Evolutionary conservation across 2,888 invertebrate genomes (phyloP), one percentile per base, ranked within the genome.

Genomic region (Beris chalybata): DNA sequence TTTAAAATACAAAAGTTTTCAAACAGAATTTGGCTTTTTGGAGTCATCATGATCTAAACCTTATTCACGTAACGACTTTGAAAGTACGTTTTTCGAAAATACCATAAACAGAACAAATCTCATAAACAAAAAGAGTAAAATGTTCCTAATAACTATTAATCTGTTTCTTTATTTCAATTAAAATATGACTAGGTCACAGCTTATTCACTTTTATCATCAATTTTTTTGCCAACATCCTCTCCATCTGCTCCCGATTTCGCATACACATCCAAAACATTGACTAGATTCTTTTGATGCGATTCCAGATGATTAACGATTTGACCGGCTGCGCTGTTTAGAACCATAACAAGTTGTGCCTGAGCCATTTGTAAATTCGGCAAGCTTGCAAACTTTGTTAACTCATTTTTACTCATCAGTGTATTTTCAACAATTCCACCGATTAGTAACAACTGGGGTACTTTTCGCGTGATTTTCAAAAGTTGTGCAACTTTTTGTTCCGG

Each of bases 381-480:
- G 74, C 83, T 80, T 66, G 89, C 87, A 72, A 86, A 90, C 71
- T 85, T 82, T 31, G 88, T 74, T 38, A 93, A 80, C 73, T 92
- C 89, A 75, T 88, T 88, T 71, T 85, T 85, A 69, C 85, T 89
- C 71, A 93, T 73, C 32, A 92, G 78, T 66, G 82, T 84, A 55
- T 87, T 87, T 73, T 93, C 87, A 59, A 89, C 83, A 68, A 92
- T 86, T n/a, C 88, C 92, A 85, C 91, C 90, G 78, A 93, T 77
- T 22, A 93, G 80, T 71, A 89, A 77, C 73, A 91, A 79, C 75
- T 90, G 87, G 1, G 90, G 90, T 70, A 86, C 83, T 75, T 88
- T 91, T 68, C 86, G 90, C 5, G 87, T 77, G 50, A 89, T 83
- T 76, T 86, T 88, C 45, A 89, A 76, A 74, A 93, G 76, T 71